A percentile compares a stretch with the other conserved stretches of the same genome.
Conservation (phyloP, 2,797 vertebrate species). For the Alcedo quadribrachys region DNA sequence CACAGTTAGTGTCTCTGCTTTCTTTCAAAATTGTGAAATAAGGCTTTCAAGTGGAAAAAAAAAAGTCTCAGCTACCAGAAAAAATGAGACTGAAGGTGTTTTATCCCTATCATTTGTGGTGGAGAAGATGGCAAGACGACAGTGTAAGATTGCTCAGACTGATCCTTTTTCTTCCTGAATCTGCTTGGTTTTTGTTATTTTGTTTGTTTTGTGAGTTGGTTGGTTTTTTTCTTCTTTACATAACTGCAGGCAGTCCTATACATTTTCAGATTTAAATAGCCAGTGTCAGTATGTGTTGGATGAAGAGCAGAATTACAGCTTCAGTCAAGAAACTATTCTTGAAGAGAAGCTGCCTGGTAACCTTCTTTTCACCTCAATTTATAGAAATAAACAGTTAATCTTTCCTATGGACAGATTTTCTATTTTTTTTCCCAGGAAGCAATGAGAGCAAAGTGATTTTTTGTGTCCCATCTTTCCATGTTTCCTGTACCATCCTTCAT, state of each 20-base stretch:
- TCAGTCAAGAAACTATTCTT: not conserved
- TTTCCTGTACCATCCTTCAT: not conserved
- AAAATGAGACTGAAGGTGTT: not conserved
- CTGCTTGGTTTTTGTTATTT: not conserved
- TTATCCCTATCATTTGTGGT: not conserved
- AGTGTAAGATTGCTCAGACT: not conserved
- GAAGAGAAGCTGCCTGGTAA: not conserved
- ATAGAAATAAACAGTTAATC: not conserved
- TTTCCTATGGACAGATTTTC: not conserved
- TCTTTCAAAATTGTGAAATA: not conserved
- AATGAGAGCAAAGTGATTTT: not conserved
- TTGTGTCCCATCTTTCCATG: not conserved
- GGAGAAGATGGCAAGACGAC: not conserved
- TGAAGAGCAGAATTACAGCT: not conserved
- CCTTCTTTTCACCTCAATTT: not conserved
- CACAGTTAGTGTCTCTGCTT: not conserved
- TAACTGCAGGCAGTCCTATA: not conserved
- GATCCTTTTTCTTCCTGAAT: not conserved
- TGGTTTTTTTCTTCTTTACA: not conserved
- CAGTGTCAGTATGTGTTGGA: not conserved
- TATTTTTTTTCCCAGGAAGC: not conserved
- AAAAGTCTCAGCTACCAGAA: not conserved
- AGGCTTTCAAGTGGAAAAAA: not conserved
- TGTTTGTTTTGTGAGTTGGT: not conserved
- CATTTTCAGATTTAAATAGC: not conserved